Evolutionary conservation across 2,113 vertebrate genomes (phyloP).

Genomic region (Cairina moschata): DNA sequence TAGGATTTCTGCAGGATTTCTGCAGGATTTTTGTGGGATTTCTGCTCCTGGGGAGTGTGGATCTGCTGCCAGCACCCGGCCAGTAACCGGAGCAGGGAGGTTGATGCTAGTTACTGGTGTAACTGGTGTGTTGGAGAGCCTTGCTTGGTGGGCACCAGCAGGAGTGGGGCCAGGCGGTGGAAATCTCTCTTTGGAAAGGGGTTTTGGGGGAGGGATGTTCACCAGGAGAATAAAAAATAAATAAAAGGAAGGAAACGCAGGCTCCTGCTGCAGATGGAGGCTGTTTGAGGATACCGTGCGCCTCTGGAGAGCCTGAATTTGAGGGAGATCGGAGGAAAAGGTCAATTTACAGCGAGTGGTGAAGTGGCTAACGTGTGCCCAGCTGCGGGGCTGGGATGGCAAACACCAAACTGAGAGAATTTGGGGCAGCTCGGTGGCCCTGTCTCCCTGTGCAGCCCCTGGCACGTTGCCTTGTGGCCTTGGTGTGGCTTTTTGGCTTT

Average conservation of each 20-base stretch:
- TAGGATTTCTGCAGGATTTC: no score
- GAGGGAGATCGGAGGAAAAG: not conserved
- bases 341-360: not conserved
- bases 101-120: fast-evolving
- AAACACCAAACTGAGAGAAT: fast-evolving
- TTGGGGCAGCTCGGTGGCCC: not conserved
- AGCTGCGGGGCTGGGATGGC: no score
- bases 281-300: not conserved
- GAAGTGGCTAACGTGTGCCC: fast-evolving
- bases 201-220: not conserved
- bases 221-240: not conserved
- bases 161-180: not conserved
- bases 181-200: not conserved
- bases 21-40: not conserved
- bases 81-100: not conserved
- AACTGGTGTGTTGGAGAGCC: not conserved
- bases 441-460: fast-evolving
- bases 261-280: not conserved
- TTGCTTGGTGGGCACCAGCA: not conserved
- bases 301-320: not conserved
- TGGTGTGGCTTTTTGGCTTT: not conserved
- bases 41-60: no score
- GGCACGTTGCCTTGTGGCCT: not conserved
- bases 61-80: not conserved
- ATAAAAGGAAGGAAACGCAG: no score